Percentiles rank a stretch among this genome's conserved stretches.
Conservation (phyloP, 2,888 invertebrate genomes). For the Anticlea derivata region DNA sequence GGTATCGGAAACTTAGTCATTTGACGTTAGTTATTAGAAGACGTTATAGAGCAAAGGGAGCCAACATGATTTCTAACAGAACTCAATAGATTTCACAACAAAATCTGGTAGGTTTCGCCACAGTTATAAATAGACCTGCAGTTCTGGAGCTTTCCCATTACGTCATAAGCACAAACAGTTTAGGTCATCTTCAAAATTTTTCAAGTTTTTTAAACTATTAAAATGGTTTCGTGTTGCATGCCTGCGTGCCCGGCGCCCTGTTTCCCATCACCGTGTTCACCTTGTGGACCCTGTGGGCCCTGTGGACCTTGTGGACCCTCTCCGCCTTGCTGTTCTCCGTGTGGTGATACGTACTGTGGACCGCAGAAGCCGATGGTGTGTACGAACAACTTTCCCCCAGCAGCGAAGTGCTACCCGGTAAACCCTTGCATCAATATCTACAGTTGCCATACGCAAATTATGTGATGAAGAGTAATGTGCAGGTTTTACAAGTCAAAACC, state of each 20-base stretch:
- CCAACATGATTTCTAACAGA: conserved; percentile 23
- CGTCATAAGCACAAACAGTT: conserved; percentile 22
- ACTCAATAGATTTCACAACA: conserved; percentile 33
- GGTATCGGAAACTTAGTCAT: too few species aligned
- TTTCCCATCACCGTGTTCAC: neutral
- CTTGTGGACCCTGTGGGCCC: neutral
- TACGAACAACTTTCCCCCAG: conserved; percentile 46
- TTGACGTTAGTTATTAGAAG: too few species aligned
- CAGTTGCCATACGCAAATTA: conserved; percentile 75
- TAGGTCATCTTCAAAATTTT: conserved; percentile 29
- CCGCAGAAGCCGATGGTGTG: conserved; percentile 42
- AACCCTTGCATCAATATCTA: conserved; percentile 77
- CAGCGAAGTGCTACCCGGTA: conserved; percentile 52
- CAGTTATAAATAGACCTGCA: conserved; percentile 46
- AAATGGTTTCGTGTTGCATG: conserved; percentile 36
- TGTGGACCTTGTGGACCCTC: neutral
- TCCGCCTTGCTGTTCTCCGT: neutral
- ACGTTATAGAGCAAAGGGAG: neutral
- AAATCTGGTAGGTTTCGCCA: conserved; percentile 40
- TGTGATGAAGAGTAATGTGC: conserved; percentile 47
- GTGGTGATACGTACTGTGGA: conserved; percentile 28
- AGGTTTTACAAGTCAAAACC: neutral
- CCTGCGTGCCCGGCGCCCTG: conserved; percentile 22
- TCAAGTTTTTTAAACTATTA: conserved; percentile 23
- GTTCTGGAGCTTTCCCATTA: conserved; percentile 36